A percentile compares a stretch with the other conserved stretches of the same genome.
phyloP scores from a whole-genome alignment of 30 jellyfish, hydroid and myxozoan genomes.

The Hydractinia symbiolongicarpus region DNA sequence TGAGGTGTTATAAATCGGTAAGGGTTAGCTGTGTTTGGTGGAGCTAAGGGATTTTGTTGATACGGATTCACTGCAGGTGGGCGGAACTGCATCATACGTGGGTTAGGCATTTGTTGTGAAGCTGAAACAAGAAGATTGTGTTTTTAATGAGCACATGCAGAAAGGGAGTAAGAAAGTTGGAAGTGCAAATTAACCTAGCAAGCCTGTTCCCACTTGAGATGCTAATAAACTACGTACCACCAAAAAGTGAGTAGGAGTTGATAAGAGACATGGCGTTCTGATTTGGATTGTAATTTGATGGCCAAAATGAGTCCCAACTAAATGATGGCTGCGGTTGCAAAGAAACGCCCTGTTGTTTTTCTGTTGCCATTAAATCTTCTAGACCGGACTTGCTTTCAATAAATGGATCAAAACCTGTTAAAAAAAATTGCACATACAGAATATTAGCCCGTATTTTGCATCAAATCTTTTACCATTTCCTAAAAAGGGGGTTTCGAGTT shows the following conservation, averaged over 20 bases:
- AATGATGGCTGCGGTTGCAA: conserved; percentile 18
- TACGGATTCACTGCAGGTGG: conserved; percentile 3
- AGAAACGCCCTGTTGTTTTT: conserved; percentile 27
- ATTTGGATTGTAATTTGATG: conserved; percentile 21
- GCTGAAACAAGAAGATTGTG: background rate
- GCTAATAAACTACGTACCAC: conserved; percentile 1
- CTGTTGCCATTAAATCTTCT: conserved; percentile 68
- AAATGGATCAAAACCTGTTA: conserved; percentile 83
- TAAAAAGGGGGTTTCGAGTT: too few species aligned
- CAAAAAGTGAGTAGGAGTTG: conserved; percentile 21
- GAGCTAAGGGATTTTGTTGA: background rate
- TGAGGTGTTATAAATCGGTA: conserved; percentile 25
- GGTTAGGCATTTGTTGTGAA: conserved; percentile 9
- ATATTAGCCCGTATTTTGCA: background rate
- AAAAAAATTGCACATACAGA: background rate
- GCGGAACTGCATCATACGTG: conserved; percentile 8
- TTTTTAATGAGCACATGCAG: too few species aligned
- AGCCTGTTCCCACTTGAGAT: too few species aligned
- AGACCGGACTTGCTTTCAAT: conserved; percentile 68
- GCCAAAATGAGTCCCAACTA: conserved; percentile 37
- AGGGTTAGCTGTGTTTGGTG: conserved; percentile 6
- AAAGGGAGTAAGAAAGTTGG: too few species aligned
- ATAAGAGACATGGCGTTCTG: conserved; percentile 7
- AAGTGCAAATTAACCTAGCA: too few species aligned
- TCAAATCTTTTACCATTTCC: background rate